Conservation (phyloP, 2,113 vertebrate species). For the Boulengeromyrus knoepffleri region DNA sequence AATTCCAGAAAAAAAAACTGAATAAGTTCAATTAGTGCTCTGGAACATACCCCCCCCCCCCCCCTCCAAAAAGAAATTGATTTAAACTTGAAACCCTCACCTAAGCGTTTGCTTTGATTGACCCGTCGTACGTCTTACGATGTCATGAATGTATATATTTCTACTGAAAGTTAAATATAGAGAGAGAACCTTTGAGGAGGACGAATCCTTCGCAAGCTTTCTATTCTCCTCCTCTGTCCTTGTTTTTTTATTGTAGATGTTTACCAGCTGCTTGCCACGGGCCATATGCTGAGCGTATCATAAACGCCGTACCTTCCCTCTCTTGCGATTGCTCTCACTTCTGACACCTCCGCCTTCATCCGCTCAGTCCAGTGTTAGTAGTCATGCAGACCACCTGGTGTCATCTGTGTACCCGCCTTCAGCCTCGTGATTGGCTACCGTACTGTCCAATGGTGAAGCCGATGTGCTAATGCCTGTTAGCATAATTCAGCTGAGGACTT, state of each 20-base stretch:
- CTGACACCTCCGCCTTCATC: slow-evolving; percentile 51
- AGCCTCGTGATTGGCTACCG: slow-evolving; percentile 68
- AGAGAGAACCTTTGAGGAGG: background rate
- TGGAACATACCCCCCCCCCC: background rate
- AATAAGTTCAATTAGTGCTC: background rate
- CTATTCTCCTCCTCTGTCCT: background rate
- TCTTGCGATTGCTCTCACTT: slow-evolving; percentile 47
- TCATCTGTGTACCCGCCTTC: slow-evolving; percentile 50
- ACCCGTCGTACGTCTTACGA: slow-evolving; percentile 44
- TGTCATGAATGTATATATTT: slow-evolving; percentile 64
- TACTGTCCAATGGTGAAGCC: slow-evolving; percentile 48
- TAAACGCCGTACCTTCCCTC: slow-evolving; percentile 57
- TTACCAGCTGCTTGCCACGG: background rate
- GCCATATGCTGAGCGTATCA: slow-evolving; percentile 28
- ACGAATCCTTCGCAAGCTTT: slow-evolving; percentile 1
- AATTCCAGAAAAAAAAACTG: background rate
- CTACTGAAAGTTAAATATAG: slow-evolving; percentile 27
- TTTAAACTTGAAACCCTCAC: slow-evolving; percentile 58
- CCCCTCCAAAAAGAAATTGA: background rate
- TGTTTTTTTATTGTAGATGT: background rate
- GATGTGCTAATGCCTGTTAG: background rate
- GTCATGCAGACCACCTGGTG: slow-evolving; percentile 44
- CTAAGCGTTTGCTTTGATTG: slow-evolving; percentile 56
- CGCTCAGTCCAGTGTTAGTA: slow-evolving; percentile 52
- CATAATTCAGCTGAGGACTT: slow-evolving; percentile 5